Base-by-base conservation (phyloP, 1,140 invertebrate genomes). In the Palaemon carinicauda region DNA sequence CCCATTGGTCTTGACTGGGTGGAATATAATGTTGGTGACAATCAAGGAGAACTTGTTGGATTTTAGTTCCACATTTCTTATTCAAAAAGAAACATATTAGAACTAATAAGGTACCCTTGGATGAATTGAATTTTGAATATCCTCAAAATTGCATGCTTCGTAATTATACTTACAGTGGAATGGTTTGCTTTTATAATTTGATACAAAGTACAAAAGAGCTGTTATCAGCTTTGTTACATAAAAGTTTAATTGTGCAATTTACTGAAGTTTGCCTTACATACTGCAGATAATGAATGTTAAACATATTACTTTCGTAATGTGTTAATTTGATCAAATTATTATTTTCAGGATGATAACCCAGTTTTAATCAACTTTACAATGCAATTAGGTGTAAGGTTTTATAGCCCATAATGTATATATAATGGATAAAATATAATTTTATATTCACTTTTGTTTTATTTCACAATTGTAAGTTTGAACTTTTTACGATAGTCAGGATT, bases 1-100 rank as follows among this genome's bases (percentile, higher is more conserved):
- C 91, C 91, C 12, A 91, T 91, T 69, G 90, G 90, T n/a, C 82
- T 81, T 17, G 89, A 91, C 82, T 91, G 91, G 91, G 90, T 91
- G 5, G 78, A 83, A 54, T 91, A 91, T 83, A 91, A 91, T 87
- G 86, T 83, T 56, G 53, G 83, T 19, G 90, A 91, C 60, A 91
- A 91, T 78, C 88, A 90, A 77, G 91, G 91, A 15, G 91, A 91
- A 75, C 29, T 90, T 14, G 89, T 85, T 31, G 77, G 10, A 17
- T 29, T 27, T n/a, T 15, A n/a, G 27, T 33, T 29, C 29, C 17
- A 24, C 29, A 27, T 12, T 74, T 73, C 17, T 29, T 27, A 17
- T 73, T 12, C 41, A 14, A 24, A 71, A n/a, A 24, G 9, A 14
- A 2, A 1, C 3, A 21, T 71, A 31, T 12, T 78, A 78, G n/a